Evolutionary conservation across 2,888 invertebrate genomes (phyloP).

Genomic region (Spicauda simplicius): DNA sequence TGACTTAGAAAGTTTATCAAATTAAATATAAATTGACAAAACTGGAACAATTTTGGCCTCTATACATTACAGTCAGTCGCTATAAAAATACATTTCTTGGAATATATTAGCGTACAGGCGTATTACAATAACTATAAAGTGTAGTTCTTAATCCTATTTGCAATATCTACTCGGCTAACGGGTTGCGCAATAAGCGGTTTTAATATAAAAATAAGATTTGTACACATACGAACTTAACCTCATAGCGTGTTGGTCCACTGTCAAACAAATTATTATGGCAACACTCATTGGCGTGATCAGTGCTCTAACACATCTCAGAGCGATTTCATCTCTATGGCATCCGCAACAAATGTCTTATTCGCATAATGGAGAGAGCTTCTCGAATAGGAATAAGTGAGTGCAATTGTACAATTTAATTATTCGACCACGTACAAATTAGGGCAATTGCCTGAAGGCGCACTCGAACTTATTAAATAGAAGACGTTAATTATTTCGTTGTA

Average conservation of each 20-base stretch:
- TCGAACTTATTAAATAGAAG: slow-evolving; percentile 11
- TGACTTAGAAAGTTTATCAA: slow-evolving; percentile 33
- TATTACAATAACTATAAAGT: slow-evolving; percentile 25
- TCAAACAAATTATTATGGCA: slow-evolving; percentile 39
- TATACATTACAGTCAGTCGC: slow-evolving; percentile 44
- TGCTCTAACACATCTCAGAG: slow-evolving; percentile 9
- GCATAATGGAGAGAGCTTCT: neutral
- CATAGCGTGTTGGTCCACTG: slow-evolving; percentile 41
- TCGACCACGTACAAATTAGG: slow-evolving; percentile 16
- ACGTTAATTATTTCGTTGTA: slow-evolving; percentile 15
- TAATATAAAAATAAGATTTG: slow-evolving; percentile 41
- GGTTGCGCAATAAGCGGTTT: slow-evolving; percentile 38
- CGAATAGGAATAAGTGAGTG: slow-evolving; percentile 5
- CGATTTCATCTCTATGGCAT: slow-evolving; percentile 11
- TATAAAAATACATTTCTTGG: slow-evolving; percentile 44
- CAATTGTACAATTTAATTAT: slow-evolving; percentile 26
- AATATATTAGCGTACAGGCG: slow-evolving; percentile 27
- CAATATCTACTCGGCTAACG: slow-evolving; percentile 35
- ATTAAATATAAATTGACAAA: slow-evolving; percentile 30
- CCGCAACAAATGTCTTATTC: slow-evolving; percentile 10
- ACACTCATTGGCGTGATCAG: slow-evolving; percentile 32
- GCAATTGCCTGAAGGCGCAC: slow-evolving; percentile 25
- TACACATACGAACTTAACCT: slow-evolving; percentile 40
- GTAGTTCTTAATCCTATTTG: slow-evolving; percentile 18
- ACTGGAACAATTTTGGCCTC: slow-evolving; percentile 44